Percentiles rank a stretch among this genome's conserved stretches.
Conservation (phyloP, 2,113 vertebrate species). For the Boulengerochromis microlepis region DNA sequence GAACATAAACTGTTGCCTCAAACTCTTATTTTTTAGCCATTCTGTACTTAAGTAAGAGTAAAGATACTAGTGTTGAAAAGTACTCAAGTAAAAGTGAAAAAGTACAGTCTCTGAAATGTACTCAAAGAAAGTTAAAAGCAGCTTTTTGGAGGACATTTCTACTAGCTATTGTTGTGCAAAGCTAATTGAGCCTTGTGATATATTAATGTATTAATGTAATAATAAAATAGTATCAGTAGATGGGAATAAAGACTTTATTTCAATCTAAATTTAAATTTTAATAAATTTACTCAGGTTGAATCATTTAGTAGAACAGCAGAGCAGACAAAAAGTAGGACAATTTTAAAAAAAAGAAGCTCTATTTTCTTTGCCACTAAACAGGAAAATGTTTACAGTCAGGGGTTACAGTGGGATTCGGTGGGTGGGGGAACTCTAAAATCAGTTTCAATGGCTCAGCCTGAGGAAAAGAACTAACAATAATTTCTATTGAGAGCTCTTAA, state of each 20-base stretch:
- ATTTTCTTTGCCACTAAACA: neutral
- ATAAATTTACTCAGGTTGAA: neutral
- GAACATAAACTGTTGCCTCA: neutral
- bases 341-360: fast-evolving
- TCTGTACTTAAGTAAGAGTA: neutral
- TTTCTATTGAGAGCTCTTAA: neutral
- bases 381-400: neutral
- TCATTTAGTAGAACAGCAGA: neutral
- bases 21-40: neutral
- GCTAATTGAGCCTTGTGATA: neutral
- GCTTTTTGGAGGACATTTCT: neutral
- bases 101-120: neutral
- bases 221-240: neutral
- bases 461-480: neutral
- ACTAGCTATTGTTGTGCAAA: neutral
- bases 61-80: neutral
- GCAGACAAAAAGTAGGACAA: neutral
- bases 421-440: neutral
- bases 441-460: neutral
- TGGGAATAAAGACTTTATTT: neutral
- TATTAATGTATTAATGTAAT: neutral
- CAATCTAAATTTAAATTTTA: neutral
- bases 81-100: neutral
- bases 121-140: neutral
- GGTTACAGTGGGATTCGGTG: neutral